Base-by-base conservation (phyloP, 2,797 vertebrate genomes). In the Diplodus sargus region DNA sequence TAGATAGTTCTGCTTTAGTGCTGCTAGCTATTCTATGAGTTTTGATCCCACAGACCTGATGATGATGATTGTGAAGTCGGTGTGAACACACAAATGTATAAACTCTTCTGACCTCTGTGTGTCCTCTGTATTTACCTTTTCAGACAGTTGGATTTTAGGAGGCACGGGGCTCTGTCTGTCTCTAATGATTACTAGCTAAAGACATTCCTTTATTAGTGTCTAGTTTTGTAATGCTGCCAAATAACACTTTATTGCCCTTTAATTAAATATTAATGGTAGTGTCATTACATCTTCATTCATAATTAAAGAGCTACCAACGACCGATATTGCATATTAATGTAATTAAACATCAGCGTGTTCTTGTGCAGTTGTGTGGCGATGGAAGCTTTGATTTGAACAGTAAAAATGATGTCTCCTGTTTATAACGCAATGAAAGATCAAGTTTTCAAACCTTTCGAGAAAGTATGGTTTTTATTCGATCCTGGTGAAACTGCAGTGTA, bases 161-260 rank as follows among this genome's bases (percentile, higher is more conserved):
- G 86, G 78, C 64, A 76, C 85, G 39, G 61, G 60, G 71, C 81
- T 88, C 82, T 84, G 39, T 85, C 88, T 91, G 85, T 89, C 88
- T 91, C 65, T 73, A 81, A 69, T 90, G 85, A 93, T 92, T 92
- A 93, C 81, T 78, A 80, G 85, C 88, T 89, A 90, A 94, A 92
- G 92, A 92, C 91, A 91, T 92, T 87, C 90, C 90, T 94, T 94
- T 95, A 95, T 94, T 94, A 93, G 93, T 93, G 94, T 93, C 94
- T 93, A 93, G 94, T 94, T 95, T 95, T 94, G 94, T 95, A 95
- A 94, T 94, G 87, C 91, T 92, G 94, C 93, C 94, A 96, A 96
- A 96, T 95, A 96, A 95, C 94, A 95, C 93, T 95, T 95, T 95
- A 96, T 95, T 95, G 94, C 93, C 93, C 92, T 94, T 96, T 94